Percentiles rank a stretch among this genome's conserved stretches.
phyloP scores from a whole-genome alignment of 2,888 invertebrate species.

The Linyphia triangularis region DNA sequence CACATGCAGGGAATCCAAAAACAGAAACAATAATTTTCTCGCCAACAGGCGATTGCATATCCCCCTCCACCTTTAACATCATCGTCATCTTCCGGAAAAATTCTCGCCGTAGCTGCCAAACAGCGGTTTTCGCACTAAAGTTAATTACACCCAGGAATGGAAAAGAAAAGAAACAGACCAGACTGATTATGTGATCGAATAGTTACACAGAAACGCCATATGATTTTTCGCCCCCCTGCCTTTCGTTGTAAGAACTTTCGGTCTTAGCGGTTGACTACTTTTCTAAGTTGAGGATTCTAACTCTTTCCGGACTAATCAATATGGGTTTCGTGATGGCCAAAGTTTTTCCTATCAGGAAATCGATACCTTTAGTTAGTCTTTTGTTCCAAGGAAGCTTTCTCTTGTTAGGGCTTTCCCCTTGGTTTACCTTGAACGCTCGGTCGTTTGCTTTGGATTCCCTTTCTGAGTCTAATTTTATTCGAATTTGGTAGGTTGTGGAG shows the following conservation, averaged over 20 bases:
- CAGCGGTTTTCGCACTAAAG: slow-evolving; percentile 31
- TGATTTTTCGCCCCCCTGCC: slow-evolving; percentile 7
- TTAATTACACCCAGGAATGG: slow-evolving; percentile 51
- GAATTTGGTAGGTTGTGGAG: too few species aligned
- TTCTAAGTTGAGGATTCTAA: slow-evolving; percentile 20
- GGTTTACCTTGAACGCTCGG: not conserved
- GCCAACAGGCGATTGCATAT: slow-evolving; percentile 9
- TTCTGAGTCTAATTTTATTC: too few species aligned
- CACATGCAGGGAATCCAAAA: too few species aligned
- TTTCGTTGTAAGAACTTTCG: slow-evolving; percentile 13
- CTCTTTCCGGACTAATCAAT: slow-evolving; percentile 49
- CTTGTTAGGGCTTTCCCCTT: not conserved
- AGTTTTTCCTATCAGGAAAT: slow-evolving; percentile 36
- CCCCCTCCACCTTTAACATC: slow-evolving; percentile 21
- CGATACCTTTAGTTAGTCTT: slow-evolving; percentile 7
- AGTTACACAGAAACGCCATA: slow-evolving; percentile 16
- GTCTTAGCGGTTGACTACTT: slow-evolving; percentile 34
- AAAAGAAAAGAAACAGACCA: slow-evolving; percentile 17
- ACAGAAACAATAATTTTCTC: too few species aligned
- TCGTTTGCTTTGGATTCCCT: too few species aligned
- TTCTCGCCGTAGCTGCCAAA: slow-evolving; percentile 27
- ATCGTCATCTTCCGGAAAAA: not conserved
- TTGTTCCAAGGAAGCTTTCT: not conserved
- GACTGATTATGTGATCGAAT: slow-evolving; percentile 56
- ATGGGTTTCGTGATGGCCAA: slow-evolving; percentile 17